phyloP scores from a whole-genome alignment of 2,888 invertebrate species.

The Lasiommata megera region DNA sequence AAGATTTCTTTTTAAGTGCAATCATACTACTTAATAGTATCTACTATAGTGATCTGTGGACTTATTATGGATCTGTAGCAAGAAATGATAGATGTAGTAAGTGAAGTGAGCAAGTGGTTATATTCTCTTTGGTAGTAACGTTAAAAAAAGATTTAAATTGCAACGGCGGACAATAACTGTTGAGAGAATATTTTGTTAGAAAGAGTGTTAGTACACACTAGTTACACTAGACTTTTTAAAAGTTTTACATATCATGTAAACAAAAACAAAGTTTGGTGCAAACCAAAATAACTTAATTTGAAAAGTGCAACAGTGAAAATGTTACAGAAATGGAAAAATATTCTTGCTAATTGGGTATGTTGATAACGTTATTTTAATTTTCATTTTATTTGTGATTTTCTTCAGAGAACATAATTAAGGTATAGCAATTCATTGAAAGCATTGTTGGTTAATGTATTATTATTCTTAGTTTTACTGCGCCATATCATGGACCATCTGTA shows the following conservation, averaged over 20 bases:
- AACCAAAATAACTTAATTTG: not conserved
- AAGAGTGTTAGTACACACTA: conserved; percentile 49
- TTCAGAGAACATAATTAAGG: too few species aligned
- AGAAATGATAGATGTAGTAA: too few species aligned
- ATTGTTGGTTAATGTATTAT: not conserved
- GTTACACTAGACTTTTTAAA: conserved; percentile 34
- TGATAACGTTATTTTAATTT: not conserved
- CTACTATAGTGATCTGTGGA: too few species aligned
- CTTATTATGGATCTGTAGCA: too few species aligned
- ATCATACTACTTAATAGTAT: too few species aligned
- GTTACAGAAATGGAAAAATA: conserved; percentile 69
- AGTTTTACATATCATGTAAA: not conserved
- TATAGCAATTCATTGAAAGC: too few species aligned
- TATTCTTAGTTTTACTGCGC: conserved; percentile 1
- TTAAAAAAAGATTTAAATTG: conserved; percentile 52
- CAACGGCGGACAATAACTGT: conserved; percentile 57
- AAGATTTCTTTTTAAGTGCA: too few species aligned
- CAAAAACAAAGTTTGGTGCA: conserved; percentile 24
- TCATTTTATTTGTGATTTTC: not conserved
- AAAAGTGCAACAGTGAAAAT: conserved; percentile 39
- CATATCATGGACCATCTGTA: not conserved
- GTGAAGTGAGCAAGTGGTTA: too few species aligned
- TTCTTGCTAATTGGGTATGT: conserved; percentile 71
- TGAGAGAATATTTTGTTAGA: conserved; percentile 39
- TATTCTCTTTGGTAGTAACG: not conserved